Evolutionary conservation across 2,888 invertebrate species (phyloP), one percentile per base, ranked within the genome.

Genomic region (Halictus ligatus): DNA sequence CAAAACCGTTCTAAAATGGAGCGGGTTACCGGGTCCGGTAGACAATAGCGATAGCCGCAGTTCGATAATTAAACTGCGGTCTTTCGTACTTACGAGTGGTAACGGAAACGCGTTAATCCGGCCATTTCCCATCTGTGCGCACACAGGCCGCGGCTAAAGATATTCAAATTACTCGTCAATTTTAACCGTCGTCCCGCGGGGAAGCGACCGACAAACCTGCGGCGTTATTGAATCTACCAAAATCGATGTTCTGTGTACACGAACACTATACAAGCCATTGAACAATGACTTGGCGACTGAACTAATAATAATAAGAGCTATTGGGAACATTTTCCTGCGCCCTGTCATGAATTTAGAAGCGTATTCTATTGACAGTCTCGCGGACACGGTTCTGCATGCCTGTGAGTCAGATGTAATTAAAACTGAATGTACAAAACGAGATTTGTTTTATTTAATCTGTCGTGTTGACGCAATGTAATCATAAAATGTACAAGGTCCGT

Each of bases 91-190:
- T 83, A 82, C 89, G 78, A 72, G 73, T 58, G 86, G 83, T 67
- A 86, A 90, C 82, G 60, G 83, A 83, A 89, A 85, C 78, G 77
- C 79, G 87, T 90, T 91, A 89, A 90, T 91, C 85, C 87, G 74
- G 18, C 71, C 75, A 84, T 35, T 64, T 75, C 67, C 71, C 80
- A 50, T 67, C 50, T 58, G 78, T 58, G 67, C 78, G 46, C 78
- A 50, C 78, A 50, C 80, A 46, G 10, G 21, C 67, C 71, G 54
- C 25, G 75, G 75, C 78, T 81, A 80, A 87, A 90, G 84, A 90
- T 87, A 89, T 84, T 90, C 84, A 89, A 91, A 90, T 90, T 90
- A 89, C 79, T 84, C 84, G 87, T 89, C 91, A 87, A 91, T 90
- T 90, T 90, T 88, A 91, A 85, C 85, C 79, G 80, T 90, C 77